Evolutionary conservation across 2,797 vertebrate species (phyloP).

Genomic region (Brachyrhaphis roseni): DNA sequence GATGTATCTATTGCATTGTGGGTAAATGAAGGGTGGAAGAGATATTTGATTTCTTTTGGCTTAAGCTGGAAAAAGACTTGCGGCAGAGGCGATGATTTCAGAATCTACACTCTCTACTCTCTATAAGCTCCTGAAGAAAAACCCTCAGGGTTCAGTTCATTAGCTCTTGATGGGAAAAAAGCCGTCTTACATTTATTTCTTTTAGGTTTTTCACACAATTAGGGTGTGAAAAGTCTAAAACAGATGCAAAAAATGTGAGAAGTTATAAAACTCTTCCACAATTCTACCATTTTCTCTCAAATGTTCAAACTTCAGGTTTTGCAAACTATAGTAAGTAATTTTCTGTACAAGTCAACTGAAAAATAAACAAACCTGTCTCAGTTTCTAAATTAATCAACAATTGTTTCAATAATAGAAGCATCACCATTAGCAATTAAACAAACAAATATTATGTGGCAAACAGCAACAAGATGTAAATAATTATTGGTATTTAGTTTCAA

Average conservation of each 20-base stretch:
- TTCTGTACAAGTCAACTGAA: not conserved
- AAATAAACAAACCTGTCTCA: not conserved
- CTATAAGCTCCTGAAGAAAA: not conserved
- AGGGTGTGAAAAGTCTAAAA: not conserved
- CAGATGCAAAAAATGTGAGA: not conserved
- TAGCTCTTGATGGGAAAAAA: not conserved
- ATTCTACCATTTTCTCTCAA: not conserved
- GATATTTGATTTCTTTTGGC: not conserved
- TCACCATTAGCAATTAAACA: not conserved
- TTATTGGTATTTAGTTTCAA: not conserved
- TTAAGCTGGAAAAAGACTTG: not conserved
- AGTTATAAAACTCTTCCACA: slow-evolving; percentile 8
- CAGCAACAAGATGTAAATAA: not conserved
- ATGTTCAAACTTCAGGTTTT: not conserved
- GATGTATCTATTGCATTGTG: not conserved
- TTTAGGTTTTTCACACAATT: not conserved
- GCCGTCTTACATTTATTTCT: not conserved
- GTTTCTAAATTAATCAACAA: too few relatives aligned
- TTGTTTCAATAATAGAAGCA: not conserved
- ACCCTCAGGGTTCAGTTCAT: not conserved
- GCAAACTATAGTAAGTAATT: not conserved
- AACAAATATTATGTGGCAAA: not conserved
- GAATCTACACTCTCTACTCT: not conserved
- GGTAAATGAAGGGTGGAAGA: slow-evolving; percentile 14
- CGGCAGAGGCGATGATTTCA: not conserved